phyloP scores from a whole-genome alignment of 2,888 invertebrate species.

The Athalia rosae region DNA sequence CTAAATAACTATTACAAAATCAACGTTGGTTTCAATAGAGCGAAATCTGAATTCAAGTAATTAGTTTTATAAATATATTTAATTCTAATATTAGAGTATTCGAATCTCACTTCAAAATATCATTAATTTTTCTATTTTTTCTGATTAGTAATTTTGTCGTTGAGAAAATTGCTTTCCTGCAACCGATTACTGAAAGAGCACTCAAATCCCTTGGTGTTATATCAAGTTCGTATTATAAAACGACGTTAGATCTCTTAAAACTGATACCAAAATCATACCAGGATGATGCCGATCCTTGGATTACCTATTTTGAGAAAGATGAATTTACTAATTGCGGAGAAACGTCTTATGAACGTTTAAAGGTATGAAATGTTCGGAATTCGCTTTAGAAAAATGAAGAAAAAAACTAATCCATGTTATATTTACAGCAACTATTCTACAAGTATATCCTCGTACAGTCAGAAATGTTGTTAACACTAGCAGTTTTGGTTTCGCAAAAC shows the following conservation, averaged over 20 bases:
- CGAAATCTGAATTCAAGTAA: conserved; percentile 61
- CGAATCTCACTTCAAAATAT: conserved; percentile 12
- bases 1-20: conserved; percentile 60
- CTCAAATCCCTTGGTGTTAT: conserved; percentile 59
- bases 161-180: conserved; percentile 59
- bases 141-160: conserved; percentile 59
- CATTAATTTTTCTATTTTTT: conserved; percentile 39
- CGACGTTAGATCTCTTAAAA: conserved; percentile 55
- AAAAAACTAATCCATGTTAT: conserved; percentile 27
- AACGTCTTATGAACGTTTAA: conserved; percentile 62
- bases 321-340: conserved; percentile 58
- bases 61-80: conserved; percentile 44
- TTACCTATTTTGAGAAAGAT: conserved; percentile 57
- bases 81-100: conserved; percentile 14
- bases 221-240: conserved; percentile 57
- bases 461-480: conserved; percentile 65
- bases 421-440: conserved; percentile 64
- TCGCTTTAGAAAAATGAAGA: conserved; percentile 24
- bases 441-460: conserved; percentile 68
- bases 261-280: conserved; percentile 54
- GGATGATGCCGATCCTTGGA: conserved; percentile 47
- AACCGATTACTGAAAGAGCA: conserved; percentile 60
- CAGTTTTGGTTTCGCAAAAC: conserved; percentile 57
- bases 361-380: conserved; percentile 53
- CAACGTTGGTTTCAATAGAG: conserved; percentile 53